These are phyloP conservation scores for Dermochelys coriacea DNA, from an alignment of 2,797 vertebrate genomes.

Conservation along the genomic window DNA sequence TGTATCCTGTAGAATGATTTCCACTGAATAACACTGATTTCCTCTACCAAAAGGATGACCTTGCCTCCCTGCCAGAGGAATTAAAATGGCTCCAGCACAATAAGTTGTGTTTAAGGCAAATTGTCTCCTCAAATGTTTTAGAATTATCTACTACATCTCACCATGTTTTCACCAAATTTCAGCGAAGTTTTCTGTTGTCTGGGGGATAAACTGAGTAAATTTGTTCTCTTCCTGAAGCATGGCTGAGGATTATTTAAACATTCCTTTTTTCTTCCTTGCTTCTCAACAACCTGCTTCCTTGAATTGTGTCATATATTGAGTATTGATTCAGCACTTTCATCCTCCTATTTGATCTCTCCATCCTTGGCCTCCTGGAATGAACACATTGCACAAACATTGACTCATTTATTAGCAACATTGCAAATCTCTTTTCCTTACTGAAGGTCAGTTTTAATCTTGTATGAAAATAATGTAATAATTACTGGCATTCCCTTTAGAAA, in stretches of 20 bases:
- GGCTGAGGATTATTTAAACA: not conserved
- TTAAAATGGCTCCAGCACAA: accelerated
- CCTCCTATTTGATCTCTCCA: not conserved
- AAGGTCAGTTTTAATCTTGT: not conserved
- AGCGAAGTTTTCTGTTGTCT: not conserved
- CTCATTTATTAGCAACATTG: not conserved
- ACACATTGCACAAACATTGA: not conserved
- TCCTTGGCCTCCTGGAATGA: not conserved
- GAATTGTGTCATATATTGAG: not conserved
- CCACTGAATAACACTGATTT: accelerated
- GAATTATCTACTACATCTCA: not conserved
- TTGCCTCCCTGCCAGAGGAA: accelerated
- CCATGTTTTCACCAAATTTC: not conserved
- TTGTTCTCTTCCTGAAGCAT: not conserved
- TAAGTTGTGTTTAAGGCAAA: not conserved
- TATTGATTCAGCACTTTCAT: not conserved
- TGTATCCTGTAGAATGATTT: not conserved
- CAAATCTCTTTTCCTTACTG: not conserved
- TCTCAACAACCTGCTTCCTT: not conserved
- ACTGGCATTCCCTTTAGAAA: constrained; percentile 18
- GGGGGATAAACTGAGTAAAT: accelerated
- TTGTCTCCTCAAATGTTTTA: not conserved
- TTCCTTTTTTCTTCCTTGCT: not conserved
- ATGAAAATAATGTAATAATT: not conserved
- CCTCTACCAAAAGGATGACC: not conserved